phyloP scores from a whole-genome alignment of 2,797 vertebrate genomes.

The Phrynocephalus vlangalii region DNA sequence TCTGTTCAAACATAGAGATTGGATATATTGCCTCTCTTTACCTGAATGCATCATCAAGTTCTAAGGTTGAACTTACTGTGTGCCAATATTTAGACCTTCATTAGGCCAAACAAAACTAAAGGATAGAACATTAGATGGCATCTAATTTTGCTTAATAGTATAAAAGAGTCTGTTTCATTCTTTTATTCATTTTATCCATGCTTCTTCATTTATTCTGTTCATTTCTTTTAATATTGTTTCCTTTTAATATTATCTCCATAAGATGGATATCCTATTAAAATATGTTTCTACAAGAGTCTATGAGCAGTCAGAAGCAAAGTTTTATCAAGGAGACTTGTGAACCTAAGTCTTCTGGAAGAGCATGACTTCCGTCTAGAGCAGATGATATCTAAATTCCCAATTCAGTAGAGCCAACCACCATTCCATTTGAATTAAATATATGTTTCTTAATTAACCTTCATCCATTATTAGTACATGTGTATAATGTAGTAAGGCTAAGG shows the following conservation, averaged over 20 bases:
- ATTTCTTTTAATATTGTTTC: slow-evolving; percentile 7
- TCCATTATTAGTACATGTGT: not conserved
- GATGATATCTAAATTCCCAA: not conserved
- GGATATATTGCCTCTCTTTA: slow-evolving; percentile 58
- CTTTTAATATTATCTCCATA: slow-evolving; percentile 22
- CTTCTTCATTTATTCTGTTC: slow-evolving; percentile 3
- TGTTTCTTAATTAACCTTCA: not conserved
- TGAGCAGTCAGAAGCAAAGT: not conserved
- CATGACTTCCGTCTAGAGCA: not conserved
- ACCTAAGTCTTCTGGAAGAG: not conserved
- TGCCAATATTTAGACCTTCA: slow-evolving; percentile 60
- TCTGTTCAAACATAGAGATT: slow-evolving; percentile 69
- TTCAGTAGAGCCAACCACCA: not conserved
- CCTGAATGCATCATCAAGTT: slow-evolving; percentile 70
- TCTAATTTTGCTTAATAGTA: slow-evolving; percentile 39
- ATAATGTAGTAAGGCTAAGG: not conserved
- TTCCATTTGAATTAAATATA: not conserved
- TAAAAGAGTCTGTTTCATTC: slow-evolving; percentile 16
- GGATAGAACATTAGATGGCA: slow-evolving; percentile 44
- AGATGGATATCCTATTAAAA: not conserved
- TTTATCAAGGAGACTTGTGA: not conserved
- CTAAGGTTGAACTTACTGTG: slow-evolving; percentile 60
- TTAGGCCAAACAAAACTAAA: slow-evolving; percentile 57
- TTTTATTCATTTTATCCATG: slow-evolving; percentile 15
- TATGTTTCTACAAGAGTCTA: not conserved